Percentiles rank a stretch among this genome's conserved stretches.
phyloP scores from a whole-genome alignment of 1,140 invertebrate species.

The Cydia fagiglandana region DNA sequence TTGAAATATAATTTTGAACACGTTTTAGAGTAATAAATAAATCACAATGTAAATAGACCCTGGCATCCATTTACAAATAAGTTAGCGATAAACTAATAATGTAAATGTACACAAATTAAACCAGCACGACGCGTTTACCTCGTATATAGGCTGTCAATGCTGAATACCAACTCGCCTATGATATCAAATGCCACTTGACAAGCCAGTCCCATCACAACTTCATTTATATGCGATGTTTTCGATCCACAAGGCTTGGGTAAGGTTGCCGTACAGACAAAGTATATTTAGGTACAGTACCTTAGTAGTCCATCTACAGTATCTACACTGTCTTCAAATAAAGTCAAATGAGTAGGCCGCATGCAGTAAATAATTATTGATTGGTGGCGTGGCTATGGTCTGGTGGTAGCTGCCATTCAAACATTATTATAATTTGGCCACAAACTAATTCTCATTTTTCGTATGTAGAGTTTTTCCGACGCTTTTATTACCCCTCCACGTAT shows the following conservation, averaged over 20 bases:
- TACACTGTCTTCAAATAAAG: too few relatives aligned
- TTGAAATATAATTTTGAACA: background rate
- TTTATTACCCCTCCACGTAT: too few relatives aligned
- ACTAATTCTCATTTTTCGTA: too few relatives aligned
- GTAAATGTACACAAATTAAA: background rate
- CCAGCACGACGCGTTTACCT: background rate
- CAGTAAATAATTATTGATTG: too few relatives aligned
- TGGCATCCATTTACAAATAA: too few relatives aligned
- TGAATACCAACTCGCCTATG: background rate
- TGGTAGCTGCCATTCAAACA: too few relatives aligned
- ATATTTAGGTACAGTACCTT: background rate
- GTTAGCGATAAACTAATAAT: background rate
- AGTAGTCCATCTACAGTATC: background rate
- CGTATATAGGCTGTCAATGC: slow-evolving; percentile 7
- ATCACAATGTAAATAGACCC: background rate
- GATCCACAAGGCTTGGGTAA: slow-evolving; percentile 8
- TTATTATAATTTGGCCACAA: too few relatives aligned
- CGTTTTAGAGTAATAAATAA: background rate
- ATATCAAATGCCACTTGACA: slow-evolving; percentile 28
- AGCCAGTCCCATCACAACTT: slow-evolving; percentile 21
- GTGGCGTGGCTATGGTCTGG: too few relatives aligned
- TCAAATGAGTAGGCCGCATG: too few relatives aligned
- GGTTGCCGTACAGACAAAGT: background rate
- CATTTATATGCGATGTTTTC: slow-evolving; percentile 23
- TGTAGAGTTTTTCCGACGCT: too few relatives aligned